Percentiles rank a stretch among this genome's conserved stretches.
These are phyloP conservation scores for Entomyzon cyanotis DNA, from an alignment of 2,113 vertebrate species.

Conservation along the genomic window DNA sequence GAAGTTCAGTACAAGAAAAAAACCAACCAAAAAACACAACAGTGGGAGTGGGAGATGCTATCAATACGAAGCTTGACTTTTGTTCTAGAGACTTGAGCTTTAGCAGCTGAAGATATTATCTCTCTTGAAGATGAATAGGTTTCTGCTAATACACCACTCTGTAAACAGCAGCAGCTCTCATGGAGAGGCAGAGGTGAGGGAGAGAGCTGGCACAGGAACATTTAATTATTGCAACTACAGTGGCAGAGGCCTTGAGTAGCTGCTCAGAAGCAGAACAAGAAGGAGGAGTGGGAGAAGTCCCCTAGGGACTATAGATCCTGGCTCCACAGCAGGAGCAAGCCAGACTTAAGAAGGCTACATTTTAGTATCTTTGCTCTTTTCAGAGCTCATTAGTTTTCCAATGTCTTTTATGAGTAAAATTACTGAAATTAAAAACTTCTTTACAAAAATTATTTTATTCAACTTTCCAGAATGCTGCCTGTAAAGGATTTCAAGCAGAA, in stretches of 20 bases:
- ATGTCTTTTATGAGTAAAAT: background rate
- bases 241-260: background rate
- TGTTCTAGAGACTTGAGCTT: background rate
- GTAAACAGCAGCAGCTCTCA: background rate
- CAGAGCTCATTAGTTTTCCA: background rate
- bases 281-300: constrained; percentile 1
- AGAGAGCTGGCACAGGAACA: background rate
- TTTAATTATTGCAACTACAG: background rate
- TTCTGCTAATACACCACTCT: background rate
- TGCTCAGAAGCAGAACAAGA: background rate
- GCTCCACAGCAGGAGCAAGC: background rate
- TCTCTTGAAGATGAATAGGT: background rate
- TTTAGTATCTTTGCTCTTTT: background rate
- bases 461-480: background rate
- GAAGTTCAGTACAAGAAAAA: background rate
- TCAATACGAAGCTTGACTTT: background rate
- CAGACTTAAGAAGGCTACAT: background rate
- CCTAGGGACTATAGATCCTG: background rate
- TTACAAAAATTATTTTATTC: background rate
- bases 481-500: background rate
- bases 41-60: background rate
- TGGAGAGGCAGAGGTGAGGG: background rate
- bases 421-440: background rate
- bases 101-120: background rate
- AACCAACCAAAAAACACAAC: background rate